Evolutionary conservation across 2,888 invertebrate genomes (phyloP).

Genomic region (Platerodrilus igneus): DNA sequence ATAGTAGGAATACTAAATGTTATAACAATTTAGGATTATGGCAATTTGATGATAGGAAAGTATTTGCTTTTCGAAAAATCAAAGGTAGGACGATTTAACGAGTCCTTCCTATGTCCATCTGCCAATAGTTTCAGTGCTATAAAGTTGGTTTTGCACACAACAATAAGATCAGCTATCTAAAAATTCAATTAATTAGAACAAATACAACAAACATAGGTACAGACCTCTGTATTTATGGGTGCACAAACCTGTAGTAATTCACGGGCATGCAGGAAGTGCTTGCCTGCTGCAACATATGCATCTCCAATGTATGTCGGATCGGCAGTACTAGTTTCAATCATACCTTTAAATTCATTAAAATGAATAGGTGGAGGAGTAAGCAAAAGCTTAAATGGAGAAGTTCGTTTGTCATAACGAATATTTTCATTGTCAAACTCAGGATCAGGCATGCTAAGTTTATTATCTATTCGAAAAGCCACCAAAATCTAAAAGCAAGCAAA

Average conservation of each 20-base stretch:
- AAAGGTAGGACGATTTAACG: conserved; percentile 80
- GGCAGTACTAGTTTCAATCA: conserved; percentile 68
- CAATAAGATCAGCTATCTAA: conserved; percentile 74
- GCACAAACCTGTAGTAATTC: conserved; percentile 78
- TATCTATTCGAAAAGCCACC: conserved; percentile 82
- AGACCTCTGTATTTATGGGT: conserved; percentile 75
- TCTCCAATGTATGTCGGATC: conserved; percentile 56
- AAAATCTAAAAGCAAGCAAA: conserved; percentile 81
- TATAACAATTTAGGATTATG: too few species aligned
- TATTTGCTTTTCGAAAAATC: conserved; percentile 86
- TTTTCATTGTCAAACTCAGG: conserved; percentile 90
- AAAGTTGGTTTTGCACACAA: conserved; percentile 93
- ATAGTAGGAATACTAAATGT: too few species aligned
- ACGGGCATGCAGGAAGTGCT: conserved; percentile 89
- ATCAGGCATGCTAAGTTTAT: conserved; percentile 78
- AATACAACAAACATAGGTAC: background rate
- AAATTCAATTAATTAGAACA: conserved; percentile 29
- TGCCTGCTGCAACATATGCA: conserved; percentile 83
- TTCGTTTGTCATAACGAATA: conserved; percentile 91
- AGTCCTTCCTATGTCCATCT: conserved; percentile 87
- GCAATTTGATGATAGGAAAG: conserved; percentile 83
- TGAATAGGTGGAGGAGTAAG: conserved; percentile 87
- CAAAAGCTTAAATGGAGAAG: conserved; percentile 82
- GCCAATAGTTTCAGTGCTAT: conserved; percentile 89
- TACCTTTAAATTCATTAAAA: conserved; percentile 83